Base-by-base conservation (phyloP, 2,797 vertebrate species). In the Gymnodraco acuticeps region DNA sequence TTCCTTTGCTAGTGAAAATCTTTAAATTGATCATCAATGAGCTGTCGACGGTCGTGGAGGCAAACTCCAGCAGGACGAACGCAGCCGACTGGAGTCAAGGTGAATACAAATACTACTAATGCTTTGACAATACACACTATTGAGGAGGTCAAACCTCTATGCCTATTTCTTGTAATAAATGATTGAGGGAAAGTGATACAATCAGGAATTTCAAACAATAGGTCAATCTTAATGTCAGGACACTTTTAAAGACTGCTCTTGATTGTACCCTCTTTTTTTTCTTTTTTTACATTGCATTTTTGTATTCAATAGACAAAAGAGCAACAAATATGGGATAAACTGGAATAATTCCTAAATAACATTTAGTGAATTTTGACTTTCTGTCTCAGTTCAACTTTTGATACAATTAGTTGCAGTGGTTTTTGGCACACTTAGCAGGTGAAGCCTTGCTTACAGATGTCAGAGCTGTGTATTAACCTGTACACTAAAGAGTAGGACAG, bases 11-110 rank as follows among this genome's bases (percentile, higher is more conserved):
- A 75, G 96, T 99, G 82, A 99, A 99, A 93, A 96, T 99, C 86
- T 96, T 98, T 75, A 99, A 99, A 87, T 88, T 99, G 81, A 97
- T 99, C 76, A 97, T 99, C 86, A 99, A 98, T 23, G 98, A 99
- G 86, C 95, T 99, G 47, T 98, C 98, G 4, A 98, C 96, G 0
- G 97, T 97, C 0, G 96, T 99, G 92, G 98, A 99, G 91, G 96
- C 97, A 38, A 99, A 97, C 10, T 89, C 97, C 17, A 96, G 97
- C 56, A 94, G 97, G 68, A 93, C 96, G 13, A 92, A 95, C 13
- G 91, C 96, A 42, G 96, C 95, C 17, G 98, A 98, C 41, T 99
- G 98, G 98, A 96, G 89, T 81, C 98, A 96, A 95, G 97, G 97
- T 97, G 72, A 73, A 59, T 1, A 33, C 13, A 47, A 41, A 51